These are phyloP conservation scores for Felis catus DNA, from an alignment of 2,113 vertebrate genomes.

Conservation along the genomic window F.catus_Fca126_mat1.0 CM031414.1:8170001-8170500, in stretches of 20 bases:
- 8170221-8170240: not conserved
- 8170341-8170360: rapidly evolving
- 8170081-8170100: not conserved
- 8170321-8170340: not conserved
- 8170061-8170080: not conserved
- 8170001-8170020: not conserved
- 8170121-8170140: not conserved
- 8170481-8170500: not conserved
- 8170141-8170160: not conserved
- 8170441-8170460: not conserved
- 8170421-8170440: not conserved
- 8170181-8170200: not conserved
- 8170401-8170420: not conserved
- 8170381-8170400: not conserved
- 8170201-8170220: not conserved
- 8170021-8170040: not conserved
- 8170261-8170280: not conserved
- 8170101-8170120: not conserved
- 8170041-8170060: not conserved
- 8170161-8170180: not conserved
- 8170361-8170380: not conserved
- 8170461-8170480: not conserved
- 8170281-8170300: not conserved
- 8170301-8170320: not conserved
- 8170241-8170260: too few species aligned